Evolutionary conservation across 2,888 invertebrate genomes (phyloP), one percentile per base, ranked within the genome.

Genomic region (Pachymerium ferrugineum): DNA sequence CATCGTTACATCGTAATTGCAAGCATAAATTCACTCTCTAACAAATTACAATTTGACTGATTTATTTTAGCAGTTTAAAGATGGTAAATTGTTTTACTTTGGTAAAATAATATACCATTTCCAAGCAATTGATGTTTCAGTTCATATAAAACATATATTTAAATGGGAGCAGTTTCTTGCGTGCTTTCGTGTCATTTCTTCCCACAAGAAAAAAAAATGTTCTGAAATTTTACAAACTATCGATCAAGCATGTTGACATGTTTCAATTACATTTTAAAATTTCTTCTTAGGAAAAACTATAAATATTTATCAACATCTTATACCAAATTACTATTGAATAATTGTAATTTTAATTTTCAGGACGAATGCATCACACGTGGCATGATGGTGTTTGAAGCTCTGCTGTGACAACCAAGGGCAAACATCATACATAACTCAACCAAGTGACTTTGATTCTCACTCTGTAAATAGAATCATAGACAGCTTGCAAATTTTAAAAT

Each of bases 351-450:
- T 62, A 12, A 10, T 30, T 69, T 69, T 25, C n/a, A 69, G 69
- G 33, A 69, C 33, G 69, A 69, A 69, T 69, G 69, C 69, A 33
- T 69, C 29, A 33, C 33, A 29, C 69, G 33, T 16, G 69, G 69
- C 25, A 69, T 69, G 69, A 33, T 33, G 33, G 33, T 69, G 1
- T 69, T 69, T n/a, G 69, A 69, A 69, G 19, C 14, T 19, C 33
- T 30, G 8, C 35, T 35, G 35, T 35, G 35, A 35, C n/a, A n/a
- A n/a, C n/a, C n/a, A n/a, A n/a, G n/a, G n/a, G n/a, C n/a, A n/a
- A n/a, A n/a, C n/a, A n/a, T n/a, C n/a, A n/a, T n/a, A n/a, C n/a
- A n/a, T n/a, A n/a, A n/a, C n/a, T n/a, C n/a, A n/a, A n/a, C 3
- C 22, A 54, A 54, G 54, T 54, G 4, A 12, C 54, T 25, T 54